phyloP scores from a whole-genome alignment of 1,140 invertebrate genomes.

The Triops cancriformis region DNA sequence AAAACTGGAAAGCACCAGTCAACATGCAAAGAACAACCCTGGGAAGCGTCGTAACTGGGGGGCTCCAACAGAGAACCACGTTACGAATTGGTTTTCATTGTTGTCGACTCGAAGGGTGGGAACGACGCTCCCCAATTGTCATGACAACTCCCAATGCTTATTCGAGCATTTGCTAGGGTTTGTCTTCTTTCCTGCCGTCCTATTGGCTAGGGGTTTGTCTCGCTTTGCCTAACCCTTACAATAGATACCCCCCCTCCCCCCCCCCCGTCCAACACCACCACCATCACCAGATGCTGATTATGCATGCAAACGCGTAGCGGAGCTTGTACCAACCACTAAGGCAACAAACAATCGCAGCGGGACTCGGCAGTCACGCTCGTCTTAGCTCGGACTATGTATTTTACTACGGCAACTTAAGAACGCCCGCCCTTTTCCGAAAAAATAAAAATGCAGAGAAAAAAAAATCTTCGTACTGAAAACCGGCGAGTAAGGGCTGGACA shows the following conservation, averaged over 20 bases:
- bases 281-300: neutral
- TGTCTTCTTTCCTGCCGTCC: too few relatives aligned
- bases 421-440: neutral
- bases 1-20: too few relatives aligned
- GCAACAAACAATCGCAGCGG: conserved; percentile 12
- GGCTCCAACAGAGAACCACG: too few relatives aligned
- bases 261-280: neutral
- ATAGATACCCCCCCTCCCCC: neutral
- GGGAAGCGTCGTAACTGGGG: too few relatives aligned
- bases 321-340: neutral
- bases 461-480: neutral
- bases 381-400: neutral
- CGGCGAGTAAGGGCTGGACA: neutral
- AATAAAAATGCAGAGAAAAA: neutral
- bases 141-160: too few relatives aligned
- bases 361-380: neutral
- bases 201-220: too few relatives aligned
- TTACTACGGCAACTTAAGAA: neutral
- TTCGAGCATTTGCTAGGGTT: too few relatives aligned
- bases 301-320: conserved; percentile 1
- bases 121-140: too few relatives aligned
- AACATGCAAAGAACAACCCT: too few relatives aligned
- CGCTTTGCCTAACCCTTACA: neutral
- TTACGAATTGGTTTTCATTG: too few relatives aligned
- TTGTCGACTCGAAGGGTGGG: too few relatives aligned